Base-by-base conservation (phyloP, 2,888 invertebrate species). In the Lycocerus yunnanus region DNA sequence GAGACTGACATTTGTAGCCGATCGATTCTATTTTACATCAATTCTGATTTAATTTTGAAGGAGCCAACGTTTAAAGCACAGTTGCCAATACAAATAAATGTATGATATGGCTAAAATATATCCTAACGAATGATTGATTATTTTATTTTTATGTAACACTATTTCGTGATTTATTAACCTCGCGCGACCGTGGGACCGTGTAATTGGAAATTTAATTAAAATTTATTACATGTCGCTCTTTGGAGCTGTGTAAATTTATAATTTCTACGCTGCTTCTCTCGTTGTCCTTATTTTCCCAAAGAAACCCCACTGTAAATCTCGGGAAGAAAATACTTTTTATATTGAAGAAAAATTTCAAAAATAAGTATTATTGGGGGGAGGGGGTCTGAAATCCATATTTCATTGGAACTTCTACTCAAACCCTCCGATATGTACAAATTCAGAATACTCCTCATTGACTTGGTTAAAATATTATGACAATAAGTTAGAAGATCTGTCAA, bases 61-160 rank as follows among this genome's bases (percentile, higher is more conserved):
- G 76, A 76, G 76, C 76, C 69, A 59, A 75, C 60, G 72, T 72
- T 74, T 71, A 24, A 67, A 68, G 58, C 61, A 70, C 68, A 63
- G 71, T 58, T 78, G 78, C 78, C 78, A 78, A 78, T 77, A 69
- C 60, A 77, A 78, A 77, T 76, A 78, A 71, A 65, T 74, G 68
- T 74, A 67, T 72, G 67, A 15, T 72, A 63, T 68, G 58, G 58
- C 59, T 66, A 66, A 66, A 71, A 72, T 68, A 72, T 24, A 68
- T 72, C 67, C 24, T 24, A 72, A 60, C 72, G 61, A 43, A 58
- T 68, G 72, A 61, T 70, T 43, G 60, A 43, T 61, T 63, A 63
- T 63, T 63, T 63, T 63, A 16, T 63, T 63, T 43, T 43, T 43
- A 43, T 43, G 43, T 69, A 69, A 60, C 68, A 43, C 67, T 10